Percentiles rank a stretch among this genome's conserved stretches.
These are phyloP conservation scores for Brachypterus glaber DNA, from an alignment of 2,888 invertebrate genomes.

Conservation along the genomic window DNA sequence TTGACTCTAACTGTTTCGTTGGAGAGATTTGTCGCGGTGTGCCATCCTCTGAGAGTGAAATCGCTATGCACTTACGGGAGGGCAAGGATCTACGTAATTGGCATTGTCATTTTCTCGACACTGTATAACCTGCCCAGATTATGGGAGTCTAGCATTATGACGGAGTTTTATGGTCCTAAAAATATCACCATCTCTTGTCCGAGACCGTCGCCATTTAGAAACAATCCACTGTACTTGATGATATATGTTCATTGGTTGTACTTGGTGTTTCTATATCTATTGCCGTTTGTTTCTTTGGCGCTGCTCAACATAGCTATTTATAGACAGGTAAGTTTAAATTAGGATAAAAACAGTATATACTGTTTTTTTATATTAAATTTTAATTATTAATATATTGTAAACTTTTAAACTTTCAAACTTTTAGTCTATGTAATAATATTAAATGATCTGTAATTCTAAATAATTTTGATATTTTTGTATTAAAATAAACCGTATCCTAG, in stretches of 20 bases:
- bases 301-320: conserved; percentile 88
- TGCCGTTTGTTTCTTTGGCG: conserved; percentile 83
- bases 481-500: too few relatives aligned
- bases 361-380: too few relatives aligned
- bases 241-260: conserved; percentile 94
- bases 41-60: conserved; percentile 79
- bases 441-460: too few relatives aligned
- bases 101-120: conserved; percentile 69
- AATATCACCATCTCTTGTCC: conserved; percentile 62
- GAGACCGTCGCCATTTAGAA: conserved; percentile 56
- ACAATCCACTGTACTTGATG: conserved; percentile 63
- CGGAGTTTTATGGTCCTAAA: conserved; percentile 39
- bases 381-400: too few relatives aligned
- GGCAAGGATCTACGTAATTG: conserved; percentile 74
- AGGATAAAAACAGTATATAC: too few relatives aligned
- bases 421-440: too few relatives aligned
- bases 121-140: conserved; percentile 79
- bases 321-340: conserved; percentile 63
- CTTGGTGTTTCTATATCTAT: conserved; percentile 84
- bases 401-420: too few relatives aligned
- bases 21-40: conserved; percentile 90
- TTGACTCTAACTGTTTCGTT: conserved; percentile 81
- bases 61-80: conserved; percentile 84
- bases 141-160: conserved; percentile 52
- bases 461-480: too few relatives aligned